phyloP scores from a whole-genome alignment of 2,888 invertebrate species.

The Platycnemis pennipes region DNA sequence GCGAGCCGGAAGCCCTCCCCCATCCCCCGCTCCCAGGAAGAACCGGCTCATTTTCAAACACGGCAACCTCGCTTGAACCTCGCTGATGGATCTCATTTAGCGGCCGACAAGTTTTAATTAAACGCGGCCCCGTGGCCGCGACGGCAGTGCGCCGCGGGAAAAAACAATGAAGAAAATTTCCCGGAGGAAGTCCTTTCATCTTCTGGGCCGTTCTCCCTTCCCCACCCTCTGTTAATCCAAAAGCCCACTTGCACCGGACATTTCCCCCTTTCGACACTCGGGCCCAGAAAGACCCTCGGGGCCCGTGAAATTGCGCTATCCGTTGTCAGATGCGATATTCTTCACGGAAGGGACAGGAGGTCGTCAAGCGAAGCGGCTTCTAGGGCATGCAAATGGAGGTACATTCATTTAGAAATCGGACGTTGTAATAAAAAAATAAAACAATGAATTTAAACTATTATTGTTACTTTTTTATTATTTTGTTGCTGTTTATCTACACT shows the following conservation, averaged over 20 bases:
- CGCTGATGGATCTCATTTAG: not conserved
- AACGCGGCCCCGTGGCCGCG: not conserved
- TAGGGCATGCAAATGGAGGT: too few relatives aligned
- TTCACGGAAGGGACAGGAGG: too few relatives aligned
- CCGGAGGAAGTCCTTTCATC: not conserved
- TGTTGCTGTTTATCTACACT: too few relatives aligned
- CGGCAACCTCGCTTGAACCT: not conserved
- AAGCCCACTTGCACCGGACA: not conserved
- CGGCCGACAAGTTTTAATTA: not conserved
- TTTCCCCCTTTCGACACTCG: not conserved
- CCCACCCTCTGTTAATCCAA: not conserved
- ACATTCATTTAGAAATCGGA: too few relatives aligned
- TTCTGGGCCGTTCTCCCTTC: not conserved
- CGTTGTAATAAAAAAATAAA: too few relatives aligned
- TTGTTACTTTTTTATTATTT: too few relatives aligned
- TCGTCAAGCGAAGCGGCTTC: too few relatives aligned
- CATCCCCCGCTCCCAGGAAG: not conserved
- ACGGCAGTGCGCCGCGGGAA: not conserved
- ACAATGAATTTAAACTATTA: too few relatives aligned
- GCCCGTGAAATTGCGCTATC: too few relatives aligned
- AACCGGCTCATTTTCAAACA: not conserved
- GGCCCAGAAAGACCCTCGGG: too few relatives aligned
- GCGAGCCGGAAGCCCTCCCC: too few relatives aligned
- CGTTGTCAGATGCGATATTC: too few relatives aligned
- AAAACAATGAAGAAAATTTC: not conserved